Base-by-base conservation (phyloP, 2,797 vertebrate genomes). In the Melanotaenia parkinsoni region DNA sequence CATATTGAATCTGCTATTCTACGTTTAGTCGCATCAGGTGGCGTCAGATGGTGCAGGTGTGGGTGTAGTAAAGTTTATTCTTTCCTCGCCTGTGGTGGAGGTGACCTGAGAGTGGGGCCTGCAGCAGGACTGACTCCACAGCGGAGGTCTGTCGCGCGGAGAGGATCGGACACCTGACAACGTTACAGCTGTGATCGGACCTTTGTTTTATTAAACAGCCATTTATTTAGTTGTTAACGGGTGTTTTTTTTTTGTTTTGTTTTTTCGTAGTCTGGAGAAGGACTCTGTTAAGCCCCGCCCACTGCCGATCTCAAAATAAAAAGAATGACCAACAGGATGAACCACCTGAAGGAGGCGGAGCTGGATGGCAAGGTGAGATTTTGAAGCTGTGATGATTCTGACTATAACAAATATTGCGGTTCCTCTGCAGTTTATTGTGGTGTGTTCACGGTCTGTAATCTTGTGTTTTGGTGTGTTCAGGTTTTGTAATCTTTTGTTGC, bases 291-390 rank as follows among this genome's bases (percentile, higher is more conserved):
- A 80, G 67, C 58, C 3, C 71, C 26, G 0, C 47, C 66, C 43
- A 68, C 14, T 6, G 0, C 50, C 18, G 40, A 43, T 18, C 14
- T 43, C 40, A 4, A 16, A 18, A 43, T 43, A 30, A 40, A 66
- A 43, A 54, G 28, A 1, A 69, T 51, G 67, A 60, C 74, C 71
- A 72, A 67, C 37, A 77, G 32, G 51, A 92, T 89, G 90, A 89
- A 63, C 56, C 77, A 71, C 13, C 38, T 47, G n/a, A 79, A 82
- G 37, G 89, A 86, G 80, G 66, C 13, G 7, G 88, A 87, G 70
- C 53, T 82, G 71, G 89, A 91, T 3, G 81, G 82, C 43, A 84
- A 88, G 85, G 91, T 91, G 67, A 86, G 79, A 69, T 10, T 60
- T 71, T 59, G 13, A 43, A 38, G 37, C 9, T 10, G 37, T 3